phyloP scores from a whole-genome alignment of 2,888 invertebrate genomes.

The Muschampia plurimacula region DNA sequence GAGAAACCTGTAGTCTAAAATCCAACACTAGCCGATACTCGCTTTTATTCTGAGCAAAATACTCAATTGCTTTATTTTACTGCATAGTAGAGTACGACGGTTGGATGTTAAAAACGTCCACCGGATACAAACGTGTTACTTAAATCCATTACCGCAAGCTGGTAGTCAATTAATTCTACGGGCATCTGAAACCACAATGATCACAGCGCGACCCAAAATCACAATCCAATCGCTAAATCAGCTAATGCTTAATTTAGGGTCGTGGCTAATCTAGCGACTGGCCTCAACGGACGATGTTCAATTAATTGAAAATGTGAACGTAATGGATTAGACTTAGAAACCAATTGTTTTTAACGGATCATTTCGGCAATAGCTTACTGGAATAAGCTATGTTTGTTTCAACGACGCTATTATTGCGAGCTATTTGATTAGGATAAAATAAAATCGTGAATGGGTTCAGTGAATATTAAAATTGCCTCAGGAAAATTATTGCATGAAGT shows the following conservation, averaged over 20 bases:
- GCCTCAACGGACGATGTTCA: conserved; percentile 15
- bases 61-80: too few species aligned
- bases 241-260: conserved; percentile 33
- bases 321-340: neutral
- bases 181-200: conserved; percentile 20
- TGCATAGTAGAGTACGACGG: too few species aligned
- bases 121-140: too few species aligned
- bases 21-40: too few species aligned
- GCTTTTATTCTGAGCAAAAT: too few species aligned
- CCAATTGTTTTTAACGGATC: neutral
- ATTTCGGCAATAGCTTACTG: neutral
- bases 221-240: conserved; percentile 29
- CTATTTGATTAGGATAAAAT: neutral
- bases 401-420: neutral
- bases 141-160: too few species aligned
- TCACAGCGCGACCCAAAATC: conserved; percentile 28
- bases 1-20: too few species aligned
- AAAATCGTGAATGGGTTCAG: neutral
- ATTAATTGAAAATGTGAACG: conserved; percentile 30
- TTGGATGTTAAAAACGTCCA: too few species aligned
- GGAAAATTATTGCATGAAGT: too few species aligned
- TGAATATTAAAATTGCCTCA: too few species aligned
- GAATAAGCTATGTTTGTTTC: neutral
- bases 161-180: too few species aligned
- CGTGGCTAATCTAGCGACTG: conserved; percentile 32